Conservation (phyloP, 1,140 invertebrate genomes). For the Drosophila repletoides region DNA sequence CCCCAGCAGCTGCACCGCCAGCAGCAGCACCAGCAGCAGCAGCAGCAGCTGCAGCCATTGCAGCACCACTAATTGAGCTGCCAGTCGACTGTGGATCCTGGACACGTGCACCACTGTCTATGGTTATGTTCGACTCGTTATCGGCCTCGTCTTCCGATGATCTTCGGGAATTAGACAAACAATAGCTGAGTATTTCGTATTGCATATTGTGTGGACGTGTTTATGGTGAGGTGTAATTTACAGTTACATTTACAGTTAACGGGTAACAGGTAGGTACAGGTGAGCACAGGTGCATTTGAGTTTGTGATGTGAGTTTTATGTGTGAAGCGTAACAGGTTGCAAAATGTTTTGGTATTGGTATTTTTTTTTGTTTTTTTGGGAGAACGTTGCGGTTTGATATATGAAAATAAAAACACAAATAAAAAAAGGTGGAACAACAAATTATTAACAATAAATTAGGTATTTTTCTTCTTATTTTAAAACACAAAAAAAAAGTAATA, state of each 20-base stretch:
- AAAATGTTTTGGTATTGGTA: constrained; percentile 27
- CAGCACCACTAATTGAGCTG: constrained; percentile 57
- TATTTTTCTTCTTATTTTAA: background rate
- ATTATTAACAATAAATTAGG: constrained; percentile 27
- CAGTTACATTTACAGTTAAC: background rate
- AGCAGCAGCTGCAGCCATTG: constrained; percentile 1
- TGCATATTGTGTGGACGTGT: constrained; percentile 25
- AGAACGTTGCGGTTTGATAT: constrained; percentile 53
- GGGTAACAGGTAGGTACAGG: no score
- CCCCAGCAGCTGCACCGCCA: constrained; percentile 2
- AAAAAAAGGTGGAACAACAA: constrained; percentile 46
- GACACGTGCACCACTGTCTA: constrained; percentile 72
- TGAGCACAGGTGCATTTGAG: constrained; percentile 3
- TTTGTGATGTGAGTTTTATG: constrained; percentile 6
- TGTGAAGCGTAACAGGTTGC: constrained; percentile 22
- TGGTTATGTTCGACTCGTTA: constrained; percentile 78
- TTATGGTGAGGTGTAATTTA: constrained; percentile 13
- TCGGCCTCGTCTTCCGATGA: constrained; percentile 82
- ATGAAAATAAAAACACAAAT: constrained; percentile 72
- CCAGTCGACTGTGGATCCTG: constrained; percentile 72
- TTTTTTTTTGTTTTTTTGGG: constrained; percentile 22
- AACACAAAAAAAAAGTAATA: background rate
- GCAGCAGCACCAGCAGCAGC: background rate
- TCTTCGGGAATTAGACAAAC: constrained; percentile 82
- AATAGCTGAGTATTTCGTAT: constrained; percentile 66